Conservation (phyloP, 2,113 vertebrate species). For the Irena cyanogastra region DNA sequence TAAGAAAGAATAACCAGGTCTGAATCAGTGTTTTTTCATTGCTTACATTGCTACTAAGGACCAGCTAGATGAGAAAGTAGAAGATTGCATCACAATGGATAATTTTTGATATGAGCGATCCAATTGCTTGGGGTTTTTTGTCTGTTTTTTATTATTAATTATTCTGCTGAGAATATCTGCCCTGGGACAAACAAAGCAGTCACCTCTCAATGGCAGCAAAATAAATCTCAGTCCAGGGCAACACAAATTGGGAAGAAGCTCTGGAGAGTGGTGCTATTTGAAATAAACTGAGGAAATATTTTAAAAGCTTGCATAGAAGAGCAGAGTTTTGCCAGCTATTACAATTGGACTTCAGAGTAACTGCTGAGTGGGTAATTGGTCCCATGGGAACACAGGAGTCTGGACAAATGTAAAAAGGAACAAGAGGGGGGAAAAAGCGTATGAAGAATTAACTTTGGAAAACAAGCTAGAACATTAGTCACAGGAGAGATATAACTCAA, state of each 20-base stretch:
- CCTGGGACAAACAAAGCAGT: neutral
- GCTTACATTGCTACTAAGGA: neutral
- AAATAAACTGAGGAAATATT: conserved; percentile 36
- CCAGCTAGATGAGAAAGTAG: neutral
- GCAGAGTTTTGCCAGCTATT: conserved; percentile 25
- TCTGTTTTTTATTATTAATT: neutral
- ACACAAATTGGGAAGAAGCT: neutral
- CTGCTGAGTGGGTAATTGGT: conserved; percentile 61
- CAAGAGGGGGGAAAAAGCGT: neutral
- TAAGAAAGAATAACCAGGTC: neutral
- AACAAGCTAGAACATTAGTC: conserved; percentile 62
- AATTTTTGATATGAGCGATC: neutral
- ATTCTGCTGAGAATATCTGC: neutral
- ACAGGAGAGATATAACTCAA: conserved; percentile 51
- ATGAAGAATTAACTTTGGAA: conserved; percentile 55
- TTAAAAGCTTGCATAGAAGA: conserved; percentile 23
- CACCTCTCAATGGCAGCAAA: neutral
- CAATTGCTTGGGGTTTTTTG: neutral
- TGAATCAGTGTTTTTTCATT: neutral
- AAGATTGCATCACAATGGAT: neutral
- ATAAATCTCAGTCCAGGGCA: neutral
- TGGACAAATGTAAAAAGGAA: conserved; percentile 45
- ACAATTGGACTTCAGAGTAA: conserved; percentile 44
- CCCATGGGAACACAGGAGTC: conserved; percentile 28
- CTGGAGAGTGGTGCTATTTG: conserved; percentile 26